A percentile compares a stretch with the other conserved stretches of the same genome.
phyloP scores from a whole-genome alignment of 2,113 vertebrate genomes.

The Perognathus longimembris region DNA sequence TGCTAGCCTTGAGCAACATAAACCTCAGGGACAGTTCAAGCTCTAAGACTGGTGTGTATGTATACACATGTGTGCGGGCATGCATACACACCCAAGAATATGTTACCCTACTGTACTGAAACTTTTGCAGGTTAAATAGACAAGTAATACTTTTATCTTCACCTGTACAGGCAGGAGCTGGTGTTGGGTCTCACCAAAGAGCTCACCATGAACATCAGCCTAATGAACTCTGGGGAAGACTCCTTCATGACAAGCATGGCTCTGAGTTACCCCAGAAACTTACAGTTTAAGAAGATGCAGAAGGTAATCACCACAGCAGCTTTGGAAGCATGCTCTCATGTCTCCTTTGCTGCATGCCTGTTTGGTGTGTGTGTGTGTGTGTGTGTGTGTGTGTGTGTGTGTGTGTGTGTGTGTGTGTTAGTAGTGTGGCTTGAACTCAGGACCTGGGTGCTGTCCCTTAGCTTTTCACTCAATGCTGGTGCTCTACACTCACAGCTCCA shows the following conservation, averaged over 20 bases:
- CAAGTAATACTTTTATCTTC: neutral
- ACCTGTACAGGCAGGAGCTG: conserved; percentile 71
- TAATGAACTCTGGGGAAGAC: conserved; percentile 76
- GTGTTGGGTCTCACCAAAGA: conserved; percentile 77
- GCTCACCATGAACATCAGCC: conserved; percentile 58
- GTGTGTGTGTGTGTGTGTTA: too few relatives aligned
- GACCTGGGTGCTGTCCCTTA: too few relatives aligned
- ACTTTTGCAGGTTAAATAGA: conserved; percentile 26
- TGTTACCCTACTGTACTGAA: neutral
- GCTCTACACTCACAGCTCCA: too few relatives aligned
- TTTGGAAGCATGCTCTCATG: neutral
- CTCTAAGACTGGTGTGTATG: too few relatives aligned
- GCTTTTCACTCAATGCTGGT: too few relatives aligned
- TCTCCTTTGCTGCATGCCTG: neutral
- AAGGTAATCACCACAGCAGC: conserved; percentile 71
- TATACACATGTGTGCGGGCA: too few relatives aligned
- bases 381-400: too few relatives aligned
- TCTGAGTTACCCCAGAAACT: conserved; percentile 75
- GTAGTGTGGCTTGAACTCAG: too few relatives aligned
- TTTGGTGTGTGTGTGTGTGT: neutral
- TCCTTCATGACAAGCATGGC: conserved; percentile 79
- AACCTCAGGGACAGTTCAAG: too few relatives aligned
- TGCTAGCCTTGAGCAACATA: too few relatives aligned
- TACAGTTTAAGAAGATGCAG: conserved; percentile 73
- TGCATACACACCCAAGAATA: neutral